These are phyloP conservation scores for Pseudomyrmex cubaensis DNA, from an alignment of 1,140 invertebrate species.

Conservation along the genomic window DNA sequence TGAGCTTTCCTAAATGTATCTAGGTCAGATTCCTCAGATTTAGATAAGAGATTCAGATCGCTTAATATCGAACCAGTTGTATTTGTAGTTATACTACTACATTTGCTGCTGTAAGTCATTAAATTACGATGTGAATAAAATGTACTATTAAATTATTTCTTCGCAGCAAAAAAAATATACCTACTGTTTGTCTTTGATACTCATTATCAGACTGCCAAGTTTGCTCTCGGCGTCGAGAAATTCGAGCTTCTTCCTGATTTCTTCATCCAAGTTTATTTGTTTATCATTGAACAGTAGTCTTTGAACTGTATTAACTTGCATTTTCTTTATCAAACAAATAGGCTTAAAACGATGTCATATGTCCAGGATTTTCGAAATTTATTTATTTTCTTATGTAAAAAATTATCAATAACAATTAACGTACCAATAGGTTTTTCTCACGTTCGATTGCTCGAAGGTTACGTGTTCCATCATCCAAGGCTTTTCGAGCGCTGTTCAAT, in stretches of 20 bases:
- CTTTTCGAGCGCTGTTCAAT: conserved; percentile 90
- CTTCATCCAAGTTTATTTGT: conserved; percentile 89
- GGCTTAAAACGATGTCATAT: neutral
- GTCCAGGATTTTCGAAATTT: neutral
- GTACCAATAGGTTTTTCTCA: conserved; percentile 88
- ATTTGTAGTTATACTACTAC: conserved; percentile 87
- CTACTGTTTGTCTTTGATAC: conserved; percentile 78
- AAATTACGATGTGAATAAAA: neutral
- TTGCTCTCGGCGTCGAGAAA: conserved; percentile 87
- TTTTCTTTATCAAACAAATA: conserved; percentile 86
- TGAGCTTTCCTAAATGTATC: conserved; percentile 86
- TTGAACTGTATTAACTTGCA: conserved; percentile 89
- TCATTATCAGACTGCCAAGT: conserved; percentile 73
- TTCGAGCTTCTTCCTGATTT: conserved; percentile 92
- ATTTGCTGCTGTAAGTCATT: conserved; percentile 84
- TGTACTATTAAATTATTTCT: neutral
- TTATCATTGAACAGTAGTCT: conserved; percentile 91
- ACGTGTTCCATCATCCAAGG: conserved; percentile 92
- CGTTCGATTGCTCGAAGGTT: conserved; percentile 87
- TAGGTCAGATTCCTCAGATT: conserved; percentile 93
- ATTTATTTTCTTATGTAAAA: neutral
- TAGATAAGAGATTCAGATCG: conserved; percentile 92
- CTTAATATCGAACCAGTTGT: conserved; percentile 90
- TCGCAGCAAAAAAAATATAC: neutral
- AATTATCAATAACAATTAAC: conserved; percentile 16